Conservation (phyloP, 2,113 vertebrate genomes). For the Diglossa brunneiventris region DNA sequence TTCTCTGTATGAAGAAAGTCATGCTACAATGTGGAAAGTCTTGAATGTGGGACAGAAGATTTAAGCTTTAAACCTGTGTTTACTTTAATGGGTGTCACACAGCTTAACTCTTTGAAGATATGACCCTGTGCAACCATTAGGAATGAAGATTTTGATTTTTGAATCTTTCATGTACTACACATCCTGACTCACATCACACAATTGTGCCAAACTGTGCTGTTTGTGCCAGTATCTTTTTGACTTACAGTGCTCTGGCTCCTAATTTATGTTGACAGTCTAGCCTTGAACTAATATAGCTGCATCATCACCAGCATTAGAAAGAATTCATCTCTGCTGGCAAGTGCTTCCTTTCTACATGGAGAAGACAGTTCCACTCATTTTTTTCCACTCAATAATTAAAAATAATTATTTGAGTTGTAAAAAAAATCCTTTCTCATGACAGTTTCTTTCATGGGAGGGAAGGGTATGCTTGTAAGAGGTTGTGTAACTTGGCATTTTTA, state of each 20-base stretch:
- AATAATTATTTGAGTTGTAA: neutral
- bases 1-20: neutral
- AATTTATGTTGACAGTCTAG: neutral
- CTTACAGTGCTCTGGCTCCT: neutral
- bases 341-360: neutral
- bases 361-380: neutral
- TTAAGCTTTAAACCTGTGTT: neutral
- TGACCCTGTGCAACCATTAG: neutral
- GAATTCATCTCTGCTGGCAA: neutral
- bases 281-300: neutral
- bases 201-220: neutral
- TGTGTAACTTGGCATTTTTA: neutral
- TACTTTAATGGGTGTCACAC: neutral
- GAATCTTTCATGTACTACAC: neutral
- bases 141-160: neutral
- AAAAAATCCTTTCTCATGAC: neutral
- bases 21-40: neutral
- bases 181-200: neutral
- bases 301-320: neutral
- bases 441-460: neutral
- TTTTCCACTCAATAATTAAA: no score
- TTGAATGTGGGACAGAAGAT: neutral
- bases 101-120: neutral
- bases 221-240: neutral
- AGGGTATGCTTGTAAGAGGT: neutral